These are phyloP conservation scores for Eurosta solidaginis DNA, from an alignment of 1,140 invertebrate genomes.

Conservation along the genomic window DNA sequence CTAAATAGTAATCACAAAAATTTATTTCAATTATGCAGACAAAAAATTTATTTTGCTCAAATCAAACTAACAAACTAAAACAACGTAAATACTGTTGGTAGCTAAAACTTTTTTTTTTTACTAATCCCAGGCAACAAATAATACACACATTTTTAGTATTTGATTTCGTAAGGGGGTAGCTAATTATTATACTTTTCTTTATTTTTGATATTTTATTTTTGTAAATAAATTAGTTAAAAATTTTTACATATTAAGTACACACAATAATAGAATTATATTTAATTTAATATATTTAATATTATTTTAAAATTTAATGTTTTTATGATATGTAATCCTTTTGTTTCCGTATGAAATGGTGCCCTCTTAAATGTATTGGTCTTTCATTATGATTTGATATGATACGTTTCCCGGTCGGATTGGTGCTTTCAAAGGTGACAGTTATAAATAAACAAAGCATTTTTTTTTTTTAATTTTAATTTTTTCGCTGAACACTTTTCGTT, in stretches of 20 bases:
- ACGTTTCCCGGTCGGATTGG: no score
- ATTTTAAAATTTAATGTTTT: background rate
- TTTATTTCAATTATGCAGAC: background rate
- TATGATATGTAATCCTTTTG: constrained; percentile 1
- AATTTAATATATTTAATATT: background rate
- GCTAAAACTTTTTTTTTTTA: constrained; percentile 5
- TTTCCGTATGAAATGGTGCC: background rate
- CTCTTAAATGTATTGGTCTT: constrained; percentile 1
- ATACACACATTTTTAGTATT: background rate
- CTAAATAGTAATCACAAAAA: constrained; percentile 27
- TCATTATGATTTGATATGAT: no score
- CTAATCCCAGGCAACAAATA: constrained; percentile 10
- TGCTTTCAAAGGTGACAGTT: no score
- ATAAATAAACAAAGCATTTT: no score
- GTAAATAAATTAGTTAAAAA: background rate
- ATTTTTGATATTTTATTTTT: background rate
- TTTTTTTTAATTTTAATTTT: constrained; percentile 3
- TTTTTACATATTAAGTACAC: background rate
- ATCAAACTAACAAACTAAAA: constrained; percentile 28
- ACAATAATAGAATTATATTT: background rate
- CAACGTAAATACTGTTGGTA: background rate
- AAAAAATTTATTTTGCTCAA: constrained; percentile 1
- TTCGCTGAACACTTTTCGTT: background rate
- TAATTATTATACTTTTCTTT: constrained; percentile 18
- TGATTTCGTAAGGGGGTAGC: constrained; percentile 36